Conservation (phyloP, 92 coral and sea anemone genomes). For the Parazoanthus darwini region DNA sequence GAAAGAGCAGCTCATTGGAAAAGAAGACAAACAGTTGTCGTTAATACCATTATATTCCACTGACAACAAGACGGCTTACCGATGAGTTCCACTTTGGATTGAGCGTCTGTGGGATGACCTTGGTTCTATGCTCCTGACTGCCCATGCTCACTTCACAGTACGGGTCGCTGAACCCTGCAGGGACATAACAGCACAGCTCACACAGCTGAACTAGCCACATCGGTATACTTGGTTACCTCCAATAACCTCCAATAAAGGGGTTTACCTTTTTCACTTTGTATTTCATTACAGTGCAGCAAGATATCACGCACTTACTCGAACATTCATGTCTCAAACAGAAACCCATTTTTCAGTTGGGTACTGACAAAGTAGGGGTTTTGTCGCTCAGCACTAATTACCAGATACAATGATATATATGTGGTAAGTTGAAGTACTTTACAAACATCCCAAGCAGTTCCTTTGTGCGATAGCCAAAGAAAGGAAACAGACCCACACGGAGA, state of each 20-base stretch:
- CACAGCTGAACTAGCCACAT: background rate
- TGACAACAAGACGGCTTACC: slow-evolving; percentile 37
- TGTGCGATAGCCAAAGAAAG: too few relatives aligned
- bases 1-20: too few relatives aligned
- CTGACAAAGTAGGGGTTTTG: too few relatives aligned
- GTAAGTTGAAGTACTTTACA: too few relatives aligned
- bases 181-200: background rate
- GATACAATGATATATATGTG: too few relatives aligned
- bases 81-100: slow-evolving; percentile 95
- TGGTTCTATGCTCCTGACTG: slow-evolving; percentile 93
- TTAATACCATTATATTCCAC: background rate
- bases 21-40: background rate
- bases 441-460: too few relatives aligned
- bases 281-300: background rate
- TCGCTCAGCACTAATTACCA: too few relatives aligned
- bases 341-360: background rate
- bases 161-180: slow-evolving; percentile 90
- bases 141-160: slow-evolving; percentile 99
- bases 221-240: too few relatives aligned
- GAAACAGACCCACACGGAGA: too few relatives aligned
- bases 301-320: background rate
- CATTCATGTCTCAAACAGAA: background rate
- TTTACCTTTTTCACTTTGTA: background rate
- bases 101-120: slow-evolving; percentile 89
- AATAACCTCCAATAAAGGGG: too few relatives aligned